phyloP scores from a whole-genome alignment of 2,888 invertebrate genomes.

The Quadroppia sp. region DNA sequence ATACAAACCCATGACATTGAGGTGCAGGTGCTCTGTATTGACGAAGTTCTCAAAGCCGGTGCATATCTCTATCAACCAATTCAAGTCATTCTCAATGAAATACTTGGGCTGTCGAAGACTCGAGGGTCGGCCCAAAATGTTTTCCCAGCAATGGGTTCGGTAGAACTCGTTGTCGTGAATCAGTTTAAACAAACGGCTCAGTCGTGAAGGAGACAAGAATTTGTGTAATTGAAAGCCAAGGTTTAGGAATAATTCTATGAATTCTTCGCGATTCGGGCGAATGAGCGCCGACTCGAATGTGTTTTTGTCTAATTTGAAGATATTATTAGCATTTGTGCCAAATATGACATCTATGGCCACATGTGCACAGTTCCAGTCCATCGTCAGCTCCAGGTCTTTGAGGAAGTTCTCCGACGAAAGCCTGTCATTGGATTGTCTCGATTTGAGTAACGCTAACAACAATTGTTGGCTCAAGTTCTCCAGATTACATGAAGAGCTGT shows the following conservation, averaged over 20 bases:
- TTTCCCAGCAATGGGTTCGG: conserved; percentile 51
- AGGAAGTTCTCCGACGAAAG: conserved; percentile 41
- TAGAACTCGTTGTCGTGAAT: conserved; percentile 53
- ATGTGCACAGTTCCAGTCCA: conserved; percentile 54
- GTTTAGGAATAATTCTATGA: conserved; percentile 53
- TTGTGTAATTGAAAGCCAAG: conserved; percentile 53
- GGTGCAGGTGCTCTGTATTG: conserved; percentile 51
- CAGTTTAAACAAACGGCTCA: conserved; percentile 50
- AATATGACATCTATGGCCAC: conserved; percentile 52
- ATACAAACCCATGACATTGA: conserved; percentile 50
- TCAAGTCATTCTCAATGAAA: conserved; percentile 49
- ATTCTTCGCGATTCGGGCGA: conserved; percentile 53
- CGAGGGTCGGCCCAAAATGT: conserved; percentile 50
- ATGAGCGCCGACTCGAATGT: conserved; percentile 50
- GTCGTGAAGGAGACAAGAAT: conserved; percentile 50
- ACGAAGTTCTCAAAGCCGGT: conserved; percentile 52
- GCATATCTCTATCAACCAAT: conserved; percentile 50
- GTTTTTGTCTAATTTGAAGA: conserved; percentile 36
- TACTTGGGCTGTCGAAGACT: conserved; percentile 45
- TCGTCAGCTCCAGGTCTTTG: conserved; percentile 52
- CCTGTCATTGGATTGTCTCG: conserved; percentile 27
- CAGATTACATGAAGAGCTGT: conserved; percentile 50
- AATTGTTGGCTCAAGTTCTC: conserved; percentile 53
- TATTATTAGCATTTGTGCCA: conserved; percentile 48
- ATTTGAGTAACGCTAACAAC: conserved; percentile 52